A percentile compares a stretch with the other conserved stretches of the same genome.
phyloP scores from a whole-genome alignment of 2,888 invertebrate species.

The Diadromus collaris region DNA sequence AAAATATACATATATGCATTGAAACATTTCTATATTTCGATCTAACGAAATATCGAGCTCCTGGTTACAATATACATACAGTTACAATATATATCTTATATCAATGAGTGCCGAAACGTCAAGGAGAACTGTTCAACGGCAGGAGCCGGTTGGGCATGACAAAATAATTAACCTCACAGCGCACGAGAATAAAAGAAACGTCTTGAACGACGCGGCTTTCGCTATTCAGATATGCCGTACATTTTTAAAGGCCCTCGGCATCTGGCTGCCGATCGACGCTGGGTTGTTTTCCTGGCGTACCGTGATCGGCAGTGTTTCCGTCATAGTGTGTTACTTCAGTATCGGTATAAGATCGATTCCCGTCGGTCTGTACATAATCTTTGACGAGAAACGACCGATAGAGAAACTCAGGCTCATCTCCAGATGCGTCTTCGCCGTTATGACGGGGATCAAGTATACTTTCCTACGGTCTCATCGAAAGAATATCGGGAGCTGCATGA shows the following conservation, averaged over 20 bases:
- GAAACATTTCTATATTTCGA: neutral
- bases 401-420: constrained; percentile 64
- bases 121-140: neutral
- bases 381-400: constrained; percentile 2
- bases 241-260: constrained; percentile 53
- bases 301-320: constrained; percentile 3
- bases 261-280: constrained; percentile 44
- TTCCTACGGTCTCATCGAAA: constrained; percentile 14
- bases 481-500: constrained; percentile 63
- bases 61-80: too few species aligned
- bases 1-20: neutral
- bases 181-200: neutral
- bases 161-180: neutral
- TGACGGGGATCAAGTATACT: constrained; percentile 64
- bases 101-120: neutral
- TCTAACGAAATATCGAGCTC: too few species aligned
- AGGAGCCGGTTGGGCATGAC: neutral
- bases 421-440: constrained; percentile 65
- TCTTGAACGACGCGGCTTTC: constrained; percentile 37
- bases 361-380: constrained; percentile 10
- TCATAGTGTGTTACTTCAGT: constrained; percentile 52
- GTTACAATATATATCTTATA: neutral
- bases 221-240: constrained; percentile 57
- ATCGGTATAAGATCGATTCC: constrained; percentile 36
- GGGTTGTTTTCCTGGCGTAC: neutral